Base-by-base conservation (phyloP, 2,797 vertebrate genomes). In the Dendrocincla tyrannina region DNA sequence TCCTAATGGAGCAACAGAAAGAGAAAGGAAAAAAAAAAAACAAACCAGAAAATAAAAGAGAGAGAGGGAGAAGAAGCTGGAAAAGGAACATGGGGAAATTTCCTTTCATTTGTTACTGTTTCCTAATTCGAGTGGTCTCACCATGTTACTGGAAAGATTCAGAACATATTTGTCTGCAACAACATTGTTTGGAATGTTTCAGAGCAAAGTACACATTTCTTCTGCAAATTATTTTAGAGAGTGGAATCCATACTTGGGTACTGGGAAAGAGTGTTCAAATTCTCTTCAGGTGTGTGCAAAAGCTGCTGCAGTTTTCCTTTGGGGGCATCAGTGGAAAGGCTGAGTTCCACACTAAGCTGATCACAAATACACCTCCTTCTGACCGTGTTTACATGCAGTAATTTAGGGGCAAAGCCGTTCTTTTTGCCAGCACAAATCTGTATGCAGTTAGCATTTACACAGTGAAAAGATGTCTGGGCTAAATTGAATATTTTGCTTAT, bases 1-100 rank as follows among this genome's bases (percentile, higher is more conserved):
- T 98, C 98, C 98, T 99, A 98, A 98, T 98, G 98, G 98, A 98
- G 89, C 52, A 74, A 91, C 14, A 42, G 74, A 89, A 47, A 85
- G 64, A 89, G 8, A 67, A 46, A 25, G 10, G 13, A 3, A 3
- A 2, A 22, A 13, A 15, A 25, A 11, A 7, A 14, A 39, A 39
- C 13, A 39, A 39, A 14, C 13, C 39, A 39, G 39, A 14, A 39
- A 39, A 39, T 39, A 39, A 39, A 39, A 39, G 39, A 39, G 39
- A 14, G 44, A 44, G 19, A 44, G 44, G 42, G 19, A 19, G 42
- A 42, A 42, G 14, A 46, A 46, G 2, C 7, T 30, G 19, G 28
- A 27, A 42, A 62, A 23, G 5, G 2, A 18, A 37, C 49, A 23
- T 1, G 3, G 44, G 13, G 19, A 53, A 28, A 14, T 8, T 33